Base-by-base conservation (phyloP, 1,140 invertebrate genomes). In the Nylanderia fulva region DNA sequence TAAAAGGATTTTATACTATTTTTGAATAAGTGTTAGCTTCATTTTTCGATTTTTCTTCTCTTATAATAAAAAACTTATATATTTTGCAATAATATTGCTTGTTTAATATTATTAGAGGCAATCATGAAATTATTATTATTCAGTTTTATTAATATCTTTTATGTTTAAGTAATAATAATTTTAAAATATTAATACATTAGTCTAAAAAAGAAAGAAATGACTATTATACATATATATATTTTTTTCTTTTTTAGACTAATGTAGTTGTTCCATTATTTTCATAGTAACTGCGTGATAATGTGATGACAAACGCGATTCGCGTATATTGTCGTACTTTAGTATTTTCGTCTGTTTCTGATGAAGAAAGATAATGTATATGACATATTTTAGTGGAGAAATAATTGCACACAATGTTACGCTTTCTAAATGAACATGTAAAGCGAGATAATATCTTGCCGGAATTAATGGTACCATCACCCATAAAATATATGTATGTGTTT, bases 241-340 rank as follows among this genome's bases (percentile, higher is more conserved):
- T 24, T 39, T 21, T n/a, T 18, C 39, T 39, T 21, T 33, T n/a
- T 68, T 6, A 21, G 4, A 8, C 42, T 29, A 63, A 71, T 71
- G 18, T 64, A 71, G 15, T 79, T 18, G 60, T 52, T 21, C 52
- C 39, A 72, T 82, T 72, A 60, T 21, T 56, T 39, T 29, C 21
- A 24, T 9, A 36, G 5, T 58, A 21, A 71, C 69, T 11, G 4
- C 71, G 13, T 33, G 52, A 82, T 71, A n/a, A 4, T 36, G 21
- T 33, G 52, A 80, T 69, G n/a, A 52, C 11, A 56, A 82, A 8
- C 18, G 8, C 3, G 21, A 42, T 39, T 39, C 18, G 9, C n/a
- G 52, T 11, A 27, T 45, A 18, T 52, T 36, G 8, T 42, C 6
- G 5, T 0, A 27, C 36, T 71, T 80, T 58, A 5, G 33, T 15